Percentiles rank a stretch among this genome's conserved stretches.
phyloP scores from a whole-genome alignment of 2,113 vertebrate species.

The Notothenia coriiceps region DNA sequence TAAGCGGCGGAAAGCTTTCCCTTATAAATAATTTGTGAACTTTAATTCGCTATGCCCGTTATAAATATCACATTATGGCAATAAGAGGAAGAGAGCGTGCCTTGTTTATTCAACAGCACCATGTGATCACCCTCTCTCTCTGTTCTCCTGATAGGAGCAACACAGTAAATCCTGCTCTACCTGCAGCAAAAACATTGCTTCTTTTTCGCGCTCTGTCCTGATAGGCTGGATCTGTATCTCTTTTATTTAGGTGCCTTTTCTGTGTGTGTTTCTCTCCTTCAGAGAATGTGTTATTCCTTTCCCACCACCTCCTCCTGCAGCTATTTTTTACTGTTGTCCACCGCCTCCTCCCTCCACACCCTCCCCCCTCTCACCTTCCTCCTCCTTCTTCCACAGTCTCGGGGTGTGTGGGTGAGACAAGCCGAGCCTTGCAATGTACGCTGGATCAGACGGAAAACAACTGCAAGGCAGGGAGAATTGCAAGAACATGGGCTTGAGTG shows the following conservation, averaged over 20 bases:
- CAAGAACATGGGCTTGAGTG: background rate
- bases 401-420: slow-evolving; percentile 40
- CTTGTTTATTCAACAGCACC: slow-evolving; percentile 43
- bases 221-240: background rate
- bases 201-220: background rate
- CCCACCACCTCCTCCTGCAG: slow-evolving; percentile 43
- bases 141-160: slow-evolving; percentile 25
- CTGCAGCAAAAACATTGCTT: background rate
- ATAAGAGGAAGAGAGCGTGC: slow-evolving; percentile 2
- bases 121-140: slow-evolving; percentile 38
- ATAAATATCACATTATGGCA: slow-evolving; percentile 52
- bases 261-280: slow-evolving; percentile 5
- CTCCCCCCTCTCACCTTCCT: background rate
- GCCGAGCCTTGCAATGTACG: slow-evolving; percentile 28
- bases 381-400: slow-evolving; percentile 1
- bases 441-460: background rate
- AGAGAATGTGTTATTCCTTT: slow-evolving; percentile 35
- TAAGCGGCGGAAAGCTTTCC: slow-evolving; percentile 17
- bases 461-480: background rate
- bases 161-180: slow-evolving; percentile 16
- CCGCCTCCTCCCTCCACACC: background rate
- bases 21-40: slow-evolving; percentile 47
- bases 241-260: slow-evolving; percentile 24
- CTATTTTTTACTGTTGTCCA: slow-evolving; percentile 39
- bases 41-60: slow-evolving; percentile 45